Percentiles rank a stretch among this genome's conserved stretches.
phyloP scores from a whole-genome alignment of 2,797 vertebrate species.

The Lagocephalus sceleratus region DNA sequence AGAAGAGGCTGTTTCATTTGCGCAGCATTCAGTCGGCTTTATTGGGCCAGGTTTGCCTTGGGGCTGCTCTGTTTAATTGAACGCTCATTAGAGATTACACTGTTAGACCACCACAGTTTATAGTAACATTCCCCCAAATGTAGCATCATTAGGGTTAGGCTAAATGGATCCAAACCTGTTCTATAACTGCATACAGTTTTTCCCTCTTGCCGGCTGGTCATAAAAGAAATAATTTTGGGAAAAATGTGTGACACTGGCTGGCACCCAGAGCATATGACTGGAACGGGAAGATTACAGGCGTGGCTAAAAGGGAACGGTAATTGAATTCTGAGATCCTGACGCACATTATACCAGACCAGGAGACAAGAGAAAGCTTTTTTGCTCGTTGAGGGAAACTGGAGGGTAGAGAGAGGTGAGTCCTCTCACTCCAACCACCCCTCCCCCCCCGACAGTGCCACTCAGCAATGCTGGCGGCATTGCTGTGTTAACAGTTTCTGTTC shows the following conservation, averaged over 20 bases:
- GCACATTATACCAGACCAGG: slow-evolving; percentile 71
- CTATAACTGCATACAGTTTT: slow-evolving; percentile 52
- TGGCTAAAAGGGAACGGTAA: slow-evolving; percentile 75
- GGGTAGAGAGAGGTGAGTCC: slow-evolving; percentile 72
- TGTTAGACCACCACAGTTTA: slow-evolving; percentile 67
- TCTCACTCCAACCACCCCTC: slow-evolving; percentile 57
- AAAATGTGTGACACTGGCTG: slow-evolving; percentile 64
- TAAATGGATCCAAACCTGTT: slow-evolving; percentile 62
- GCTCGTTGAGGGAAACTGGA: slow-evolving; percentile 72
- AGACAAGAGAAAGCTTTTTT: slow-evolving; percentile 80
- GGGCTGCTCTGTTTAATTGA: slow-evolving; percentile 72
- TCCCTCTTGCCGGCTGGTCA: slow-evolving; percentile 55
- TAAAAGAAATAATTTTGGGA: slow-evolving; percentile 67
- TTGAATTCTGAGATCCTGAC: slow-evolving; percentile 77
- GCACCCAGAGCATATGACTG: slow-evolving; percentile 69
- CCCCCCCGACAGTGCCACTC: slow-evolving; percentile 70
- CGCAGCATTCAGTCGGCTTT: slow-evolving; percentile 52
- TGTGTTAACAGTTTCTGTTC: slow-evolving; percentile 77
- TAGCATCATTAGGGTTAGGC: slow-evolving; percentile 63
- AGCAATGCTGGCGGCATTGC: slow-evolving; percentile 73
- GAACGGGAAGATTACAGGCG: slow-evolving; percentile 70
- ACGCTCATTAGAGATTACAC: slow-evolving; percentile 70
- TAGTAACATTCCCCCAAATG: slow-evolving; percentile 68
- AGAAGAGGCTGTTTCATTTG: slow-evolving; percentile 57
- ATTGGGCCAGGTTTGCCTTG: slow-evolving; percentile 56